Evolutionary conservation across 1,140 invertebrate species (phyloP).

Genomic region (Orius insidiosus): DNA sequence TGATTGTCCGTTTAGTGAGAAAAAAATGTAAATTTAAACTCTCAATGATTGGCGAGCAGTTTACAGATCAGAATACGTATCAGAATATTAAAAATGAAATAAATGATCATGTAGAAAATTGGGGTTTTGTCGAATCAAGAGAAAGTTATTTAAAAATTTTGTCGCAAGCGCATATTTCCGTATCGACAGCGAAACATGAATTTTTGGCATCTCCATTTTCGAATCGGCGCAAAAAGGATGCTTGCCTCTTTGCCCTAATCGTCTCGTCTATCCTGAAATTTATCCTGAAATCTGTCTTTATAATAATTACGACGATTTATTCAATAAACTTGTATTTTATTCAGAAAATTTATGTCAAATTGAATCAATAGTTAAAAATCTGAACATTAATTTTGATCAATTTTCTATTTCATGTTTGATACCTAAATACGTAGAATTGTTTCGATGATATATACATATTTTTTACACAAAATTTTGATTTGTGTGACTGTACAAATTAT

Average conservation of each 20-base stretch:
- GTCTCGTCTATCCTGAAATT: conserved; percentile 56
- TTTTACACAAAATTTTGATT: no score
- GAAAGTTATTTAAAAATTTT: conserved; percentile 41
- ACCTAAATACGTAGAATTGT: conserved; percentile 2
- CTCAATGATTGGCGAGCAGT: conserved; percentile 43
- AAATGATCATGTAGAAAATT: conserved; percentile 35
- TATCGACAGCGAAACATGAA: conserved; percentile 59
- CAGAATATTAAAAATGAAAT: conserved; percentile 30
- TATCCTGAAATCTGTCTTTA: conserved; percentile 45
- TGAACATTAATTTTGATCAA: conserved; percentile 1
- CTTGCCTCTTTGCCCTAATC: conserved; percentile 48
- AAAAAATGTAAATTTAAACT: conserved; percentile 36
- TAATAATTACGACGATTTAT: conserved; percentile 23
- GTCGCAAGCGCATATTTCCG: conserved; percentile 36
- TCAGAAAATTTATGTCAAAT: not conserved
- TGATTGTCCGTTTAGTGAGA: conserved; percentile 35
- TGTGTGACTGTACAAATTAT: no score
- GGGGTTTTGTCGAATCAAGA: conserved; percentile 38
- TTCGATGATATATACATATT: not conserved
- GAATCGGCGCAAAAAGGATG: conserved; percentile 48
- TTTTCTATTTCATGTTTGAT: not conserved
- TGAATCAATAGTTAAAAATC: conserved; percentile 1
- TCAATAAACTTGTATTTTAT: not conserved
- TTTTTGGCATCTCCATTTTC: conserved; percentile 60
- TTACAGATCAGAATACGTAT: conserved; percentile 35